Conservation (phyloP, 1,140 invertebrate species). For the Holotrichia oblita region DNA sequence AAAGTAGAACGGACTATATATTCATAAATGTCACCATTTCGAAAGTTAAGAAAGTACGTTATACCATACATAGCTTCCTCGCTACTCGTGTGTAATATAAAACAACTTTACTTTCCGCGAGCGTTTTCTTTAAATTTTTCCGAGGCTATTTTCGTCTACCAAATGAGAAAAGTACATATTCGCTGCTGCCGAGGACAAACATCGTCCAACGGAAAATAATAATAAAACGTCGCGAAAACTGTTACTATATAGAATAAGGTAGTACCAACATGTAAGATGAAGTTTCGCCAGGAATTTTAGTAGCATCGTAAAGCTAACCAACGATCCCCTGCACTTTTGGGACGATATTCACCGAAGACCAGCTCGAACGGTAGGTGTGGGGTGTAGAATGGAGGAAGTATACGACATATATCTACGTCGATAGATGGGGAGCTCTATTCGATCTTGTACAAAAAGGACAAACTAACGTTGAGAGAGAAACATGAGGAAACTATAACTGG, state of each 20-base stretch:
- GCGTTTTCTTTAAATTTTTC: constrained; percentile 3
- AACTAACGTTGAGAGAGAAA: neutral
- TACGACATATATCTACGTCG: neutral
- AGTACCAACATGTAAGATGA: neutral
- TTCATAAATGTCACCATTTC: too few relatives aligned
- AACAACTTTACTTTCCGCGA: neutral
- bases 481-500: neutral
- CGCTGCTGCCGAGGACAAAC: neutral
- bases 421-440: neutral
- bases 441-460: neutral
- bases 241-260: neutral
- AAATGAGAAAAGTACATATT: neutral
- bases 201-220: neutral
- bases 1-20: too few relatives aligned
- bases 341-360: neutral
- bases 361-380: neutral
- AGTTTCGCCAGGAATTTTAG: constrained; percentile 12
- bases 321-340: constrained; percentile 5
- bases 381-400: neutral
- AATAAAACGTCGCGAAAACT: constrained; percentile 4
- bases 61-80: neutral
- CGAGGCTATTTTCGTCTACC: neutral
- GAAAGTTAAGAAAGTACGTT: too few relatives aligned
- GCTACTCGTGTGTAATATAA: neutral
- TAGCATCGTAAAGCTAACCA: constrained; percentile 15